Conservation (phyloP, 2,113 vertebrate species). For the Cyprinodon variegatus region DNA sequence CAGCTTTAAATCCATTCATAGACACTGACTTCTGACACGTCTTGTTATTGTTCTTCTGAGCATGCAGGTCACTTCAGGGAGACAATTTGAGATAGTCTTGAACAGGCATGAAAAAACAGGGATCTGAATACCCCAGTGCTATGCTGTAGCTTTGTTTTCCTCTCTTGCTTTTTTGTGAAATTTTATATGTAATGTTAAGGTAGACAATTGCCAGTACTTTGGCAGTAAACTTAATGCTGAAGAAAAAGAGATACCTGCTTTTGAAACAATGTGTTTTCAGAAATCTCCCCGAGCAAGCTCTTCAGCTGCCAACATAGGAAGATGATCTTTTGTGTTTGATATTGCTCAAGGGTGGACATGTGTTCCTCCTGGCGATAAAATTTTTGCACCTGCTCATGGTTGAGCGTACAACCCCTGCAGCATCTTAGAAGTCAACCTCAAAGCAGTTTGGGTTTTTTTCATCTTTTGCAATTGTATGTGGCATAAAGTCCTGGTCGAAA, state of each 20-base stretch:
- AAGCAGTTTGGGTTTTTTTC: slow-evolving; percentile 40
- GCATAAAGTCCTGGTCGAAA: slow-evolving; percentile 40
- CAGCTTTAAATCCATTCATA: too few relatives aligned
- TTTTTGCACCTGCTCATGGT: slow-evolving; percentile 44
- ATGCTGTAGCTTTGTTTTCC: not conserved
- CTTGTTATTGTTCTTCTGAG: too few relatives aligned
- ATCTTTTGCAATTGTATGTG: slow-evolving; percentile 29
- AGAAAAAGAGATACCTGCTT: not conserved
- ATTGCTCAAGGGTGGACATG: slow-evolving; percentile 27
- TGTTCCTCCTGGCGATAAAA: slow-evolving; percentile 43
- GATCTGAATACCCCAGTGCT: not conserved
- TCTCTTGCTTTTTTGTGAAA: not conserved
- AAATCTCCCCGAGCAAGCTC: slow-evolving; percentile 15
- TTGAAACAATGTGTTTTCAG: slow-evolving; percentile 10
- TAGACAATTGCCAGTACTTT: not conserved
- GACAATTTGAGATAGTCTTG: too few relatives aligned
- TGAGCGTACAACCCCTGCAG: slow-evolving; percentile 19
- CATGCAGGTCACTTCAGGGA: too few relatives aligned
- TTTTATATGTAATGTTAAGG: too few relatives aligned
- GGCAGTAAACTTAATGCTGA: not conserved
- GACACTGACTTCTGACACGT: too few relatives aligned
- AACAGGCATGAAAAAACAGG: too few relatives aligned
- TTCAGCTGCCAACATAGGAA: slow-evolving; percentile 27
- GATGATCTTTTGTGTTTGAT: slow-evolving; percentile 27
- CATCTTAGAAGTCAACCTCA: slow-evolving; percentile 34